phyloP scores from a whole-genome alignment of 2,797 vertebrate species.

The Borostomias antarcticus region DNA sequence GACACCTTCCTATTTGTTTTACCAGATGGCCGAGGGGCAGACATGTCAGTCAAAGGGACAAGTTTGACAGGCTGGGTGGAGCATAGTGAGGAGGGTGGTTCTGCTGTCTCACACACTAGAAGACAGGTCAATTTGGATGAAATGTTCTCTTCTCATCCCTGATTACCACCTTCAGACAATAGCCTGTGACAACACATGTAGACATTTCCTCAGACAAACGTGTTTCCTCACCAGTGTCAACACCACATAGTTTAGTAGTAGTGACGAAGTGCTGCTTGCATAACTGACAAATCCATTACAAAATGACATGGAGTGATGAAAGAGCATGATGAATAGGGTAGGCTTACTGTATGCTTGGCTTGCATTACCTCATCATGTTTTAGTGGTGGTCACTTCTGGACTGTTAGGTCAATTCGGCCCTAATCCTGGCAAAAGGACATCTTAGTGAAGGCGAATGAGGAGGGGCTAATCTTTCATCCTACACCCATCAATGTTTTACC shows the following conservation, averaged over 20 bases:
- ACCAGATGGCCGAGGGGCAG: not conserved
- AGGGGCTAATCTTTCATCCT: conserved; percentile 50
- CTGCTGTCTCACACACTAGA: no score
- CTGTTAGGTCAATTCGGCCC: not conserved
- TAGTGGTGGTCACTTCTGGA: not conserved
- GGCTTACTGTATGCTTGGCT: not conserved
- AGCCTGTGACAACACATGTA: no score
- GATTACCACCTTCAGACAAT: no score
- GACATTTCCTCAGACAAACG: not conserved
- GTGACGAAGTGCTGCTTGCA: not conserved
- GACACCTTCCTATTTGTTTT: conserved; percentile 1
- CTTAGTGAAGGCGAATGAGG: conserved; percentile 52
- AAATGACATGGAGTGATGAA: not conserved
- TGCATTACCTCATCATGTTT: not conserved
- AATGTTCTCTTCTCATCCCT: no score
- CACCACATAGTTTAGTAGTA: not conserved
- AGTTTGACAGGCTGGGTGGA: not conserved
- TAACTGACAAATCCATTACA: not conserved
- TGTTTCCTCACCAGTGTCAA: not conserved
- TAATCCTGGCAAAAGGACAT: conserved; percentile 37
- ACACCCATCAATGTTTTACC: conserved; percentile 62
- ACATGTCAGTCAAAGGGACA: not conserved
- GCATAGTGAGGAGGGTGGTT: not conserved
- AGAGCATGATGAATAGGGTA: not conserved
- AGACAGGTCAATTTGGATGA: no score